Conservation (phyloP, 1,140 invertebrate genomes). For the Acyrthosiphon pisum region DNA sequence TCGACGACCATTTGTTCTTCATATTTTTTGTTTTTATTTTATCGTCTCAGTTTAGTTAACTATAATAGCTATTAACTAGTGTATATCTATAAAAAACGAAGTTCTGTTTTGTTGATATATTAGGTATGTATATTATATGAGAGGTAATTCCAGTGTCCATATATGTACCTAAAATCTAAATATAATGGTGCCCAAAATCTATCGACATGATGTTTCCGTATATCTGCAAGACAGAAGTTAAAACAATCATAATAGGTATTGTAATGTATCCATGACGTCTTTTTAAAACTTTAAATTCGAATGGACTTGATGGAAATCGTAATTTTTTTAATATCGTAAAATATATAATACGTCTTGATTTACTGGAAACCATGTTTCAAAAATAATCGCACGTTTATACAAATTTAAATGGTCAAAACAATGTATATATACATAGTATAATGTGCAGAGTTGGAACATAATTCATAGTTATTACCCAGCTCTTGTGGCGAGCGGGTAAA, state of each 20-base stretch:
- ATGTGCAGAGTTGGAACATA: neutral
- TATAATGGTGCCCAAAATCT: neutral
- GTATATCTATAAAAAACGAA: neutral
- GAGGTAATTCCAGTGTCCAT: neutral
- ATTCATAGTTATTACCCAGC: neutral
- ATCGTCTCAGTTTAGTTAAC: neutral
- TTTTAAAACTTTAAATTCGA: neutral
- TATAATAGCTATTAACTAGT: neutral
- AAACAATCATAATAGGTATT: neutral
- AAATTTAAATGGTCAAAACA: conserved; percentile 1
- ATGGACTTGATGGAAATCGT: neutral
- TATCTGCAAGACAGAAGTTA: neutral
- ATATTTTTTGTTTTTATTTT: neutral
- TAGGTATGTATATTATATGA: neutral
- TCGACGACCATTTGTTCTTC: neutral
- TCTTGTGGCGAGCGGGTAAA: neutral
- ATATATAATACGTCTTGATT: neutral
- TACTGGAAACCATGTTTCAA: neutral
- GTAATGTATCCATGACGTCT: neutral
- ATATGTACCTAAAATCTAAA: neutral
- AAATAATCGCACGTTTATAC: neutral
- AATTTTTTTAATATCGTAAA: neutral
- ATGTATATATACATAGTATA: neutral
- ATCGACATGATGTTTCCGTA: neutral
- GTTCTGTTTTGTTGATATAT: neutral